Evolutionary conservation across 2,888 invertebrate species (phyloP).

Genomic region (Thyatira batis): DNA sequence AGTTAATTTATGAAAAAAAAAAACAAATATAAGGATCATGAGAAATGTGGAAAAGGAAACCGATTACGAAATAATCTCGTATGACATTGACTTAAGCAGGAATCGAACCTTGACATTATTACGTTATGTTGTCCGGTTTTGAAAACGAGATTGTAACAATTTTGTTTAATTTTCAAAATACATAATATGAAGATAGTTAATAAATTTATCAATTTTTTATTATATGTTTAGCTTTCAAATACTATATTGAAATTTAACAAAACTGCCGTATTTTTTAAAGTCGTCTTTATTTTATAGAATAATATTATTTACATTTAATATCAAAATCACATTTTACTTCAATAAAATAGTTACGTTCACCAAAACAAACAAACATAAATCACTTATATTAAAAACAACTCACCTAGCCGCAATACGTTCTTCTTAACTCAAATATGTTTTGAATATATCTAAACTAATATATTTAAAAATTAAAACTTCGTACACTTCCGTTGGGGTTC

Average conservation of each 20-base stretch:
- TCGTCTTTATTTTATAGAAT: too few relatives aligned
- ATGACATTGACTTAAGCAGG: slow-evolving; percentile 2
- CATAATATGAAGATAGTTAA: too few relatives aligned
- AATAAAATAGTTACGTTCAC: too few relatives aligned
- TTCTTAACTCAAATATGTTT: background rate
- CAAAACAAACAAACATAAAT: background rate
- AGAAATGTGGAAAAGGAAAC: background rate
- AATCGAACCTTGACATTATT: slow-evolving; percentile 28
- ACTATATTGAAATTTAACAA: too few relatives aligned
- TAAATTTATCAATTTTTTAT: too few relatives aligned
- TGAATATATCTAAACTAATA: too few relatives aligned
- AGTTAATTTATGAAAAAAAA: too few relatives aligned
- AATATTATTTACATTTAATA: too few relatives aligned
- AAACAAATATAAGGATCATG: background rate
- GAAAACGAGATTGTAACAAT: background rate
- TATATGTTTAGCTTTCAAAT: too few relatives aligned
- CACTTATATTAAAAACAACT: background rate
- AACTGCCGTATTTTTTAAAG: too few relatives aligned
- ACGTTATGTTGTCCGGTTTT: background rate
- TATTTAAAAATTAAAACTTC: background rate
- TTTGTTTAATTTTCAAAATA: background rate
- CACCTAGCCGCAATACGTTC: background rate
- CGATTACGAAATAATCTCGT: background rate
- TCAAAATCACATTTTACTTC: too few relatives aligned
- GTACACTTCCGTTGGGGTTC: background rate